These are phyloP conservation scores for Apamea monoglypha DNA, from an alignment of 2,888 invertebrate species.

Conservation along the genomic window DNA sequence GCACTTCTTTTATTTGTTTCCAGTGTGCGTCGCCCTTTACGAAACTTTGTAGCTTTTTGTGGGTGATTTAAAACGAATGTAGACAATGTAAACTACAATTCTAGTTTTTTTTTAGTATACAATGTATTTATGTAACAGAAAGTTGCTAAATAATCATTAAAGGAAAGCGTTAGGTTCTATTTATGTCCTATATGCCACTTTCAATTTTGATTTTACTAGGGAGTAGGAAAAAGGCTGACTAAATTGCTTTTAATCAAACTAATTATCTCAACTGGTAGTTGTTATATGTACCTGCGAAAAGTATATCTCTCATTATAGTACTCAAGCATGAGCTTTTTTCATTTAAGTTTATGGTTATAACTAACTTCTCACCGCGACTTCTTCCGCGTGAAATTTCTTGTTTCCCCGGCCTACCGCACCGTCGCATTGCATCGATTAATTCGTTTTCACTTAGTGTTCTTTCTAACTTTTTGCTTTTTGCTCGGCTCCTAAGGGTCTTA, in stretches of 20 bases:
- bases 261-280: not conserved
- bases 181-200: not conserved
- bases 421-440: too few species aligned
- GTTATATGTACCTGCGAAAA: not conserved
- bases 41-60: constrained; percentile 71
- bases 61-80: constrained; percentile 69
- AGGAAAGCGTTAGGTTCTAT: not conserved
- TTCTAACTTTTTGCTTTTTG: too few species aligned
- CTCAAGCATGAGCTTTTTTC: not conserved
- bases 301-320: not conserved
- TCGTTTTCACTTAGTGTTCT: too few species aligned
- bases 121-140: constrained; percentile 4
- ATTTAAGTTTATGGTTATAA: not conserved
- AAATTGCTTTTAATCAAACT: not conserved
- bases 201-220: not conserved
- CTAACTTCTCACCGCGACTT: not conserved
- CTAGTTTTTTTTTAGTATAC: constrained; percentile 52
- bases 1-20: constrained; percentile 70
- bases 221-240: not conserved
- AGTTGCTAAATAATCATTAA: not conserved
- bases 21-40: constrained; percentile 61
- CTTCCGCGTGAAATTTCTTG: too few species aligned
- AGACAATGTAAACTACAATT: constrained; percentile 68
- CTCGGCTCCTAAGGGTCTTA: too few species aligned
- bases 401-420: too few species aligned